Conservation (phyloP, 2,797 vertebrate genomes). For the Clarias fuscus region DNA sequence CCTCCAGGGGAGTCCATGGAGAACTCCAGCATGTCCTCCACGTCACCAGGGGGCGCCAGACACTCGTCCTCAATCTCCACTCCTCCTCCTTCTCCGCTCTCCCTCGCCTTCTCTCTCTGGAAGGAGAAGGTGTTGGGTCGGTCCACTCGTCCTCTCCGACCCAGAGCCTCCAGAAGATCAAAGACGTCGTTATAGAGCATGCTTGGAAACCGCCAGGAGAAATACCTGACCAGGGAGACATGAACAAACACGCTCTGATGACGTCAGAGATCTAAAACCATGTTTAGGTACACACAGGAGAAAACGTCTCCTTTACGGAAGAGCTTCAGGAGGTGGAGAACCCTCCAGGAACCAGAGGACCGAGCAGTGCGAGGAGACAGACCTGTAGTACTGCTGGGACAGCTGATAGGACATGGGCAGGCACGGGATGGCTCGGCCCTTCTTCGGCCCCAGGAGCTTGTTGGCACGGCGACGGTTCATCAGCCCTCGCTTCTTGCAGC, state of each 20-base stretch:
- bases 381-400: slow-evolving; percentile 95
- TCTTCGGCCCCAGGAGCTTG: slow-evolving; percentile 83
- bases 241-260: not conserved
- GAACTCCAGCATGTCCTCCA: slow-evolving; percentile 75
- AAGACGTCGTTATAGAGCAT: slow-evolving; percentile 81
- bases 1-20: slow-evolving; percentile 85
- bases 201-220: slow-evolving; percentile 88
- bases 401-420: slow-evolving; percentile 97
- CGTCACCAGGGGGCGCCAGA: slow-evolving; percentile 44
- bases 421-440: slow-evolving; percentile 87
- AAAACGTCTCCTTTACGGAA: not conserved
- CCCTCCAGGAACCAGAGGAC: not conserved
- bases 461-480: slow-evolving; percentile 88
- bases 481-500: slow-evolving; percentile 82
- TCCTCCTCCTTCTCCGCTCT: not conserved
- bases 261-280: not conserved
- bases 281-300: not conserved
- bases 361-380: too few species aligned
- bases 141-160: slow-evolving; percentile 65
- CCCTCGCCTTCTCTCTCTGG: slow-evolving; percentile 57
- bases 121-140: slow-evolving; percentile 68
- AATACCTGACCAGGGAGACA: slow-evolving; percentile 73
- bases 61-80: not conserved
- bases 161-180: slow-evolving; percentile 77
- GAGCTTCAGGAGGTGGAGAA: not conserved